These are phyloP conservation scores for Macaria liturata DNA, from an alignment of 2,888 invertebrate species.

Conservation along the genomic window DNA sequence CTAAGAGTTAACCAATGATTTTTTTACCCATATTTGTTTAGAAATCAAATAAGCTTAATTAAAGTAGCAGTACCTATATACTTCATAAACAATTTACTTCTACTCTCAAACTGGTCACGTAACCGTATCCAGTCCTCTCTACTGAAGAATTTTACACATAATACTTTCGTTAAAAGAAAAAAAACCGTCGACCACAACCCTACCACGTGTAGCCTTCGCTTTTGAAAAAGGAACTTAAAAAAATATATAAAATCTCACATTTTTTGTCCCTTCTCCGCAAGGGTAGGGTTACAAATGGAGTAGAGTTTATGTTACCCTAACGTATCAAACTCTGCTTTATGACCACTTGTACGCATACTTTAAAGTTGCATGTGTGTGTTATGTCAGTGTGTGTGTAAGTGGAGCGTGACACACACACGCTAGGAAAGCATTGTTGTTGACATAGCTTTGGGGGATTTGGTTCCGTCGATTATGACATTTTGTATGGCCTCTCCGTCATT, in stretches of 20 bases:
- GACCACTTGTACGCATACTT: constrained; percentile 19
- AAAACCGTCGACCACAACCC: constrained; percentile 72
- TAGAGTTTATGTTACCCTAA: constrained; percentile 60
- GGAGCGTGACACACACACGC: constrained; percentile 59
- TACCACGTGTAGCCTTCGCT: constrained; percentile 76
- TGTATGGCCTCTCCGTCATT: constrained; percentile 23
- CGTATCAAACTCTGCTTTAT: constrained; percentile 41
- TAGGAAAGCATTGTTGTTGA: constrained; percentile 45
- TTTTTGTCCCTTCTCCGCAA: constrained; percentile 69
- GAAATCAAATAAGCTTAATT: too few relatives aligned
- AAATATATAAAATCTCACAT: constrained; percentile 62
- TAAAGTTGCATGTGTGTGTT: constrained; percentile 21
- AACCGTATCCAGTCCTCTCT: constrained; percentile 57
- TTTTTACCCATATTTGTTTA: too few relatives aligned
- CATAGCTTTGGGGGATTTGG: constrained; percentile 42
- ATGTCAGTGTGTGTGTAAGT: constrained; percentile 43
- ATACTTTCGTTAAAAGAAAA: constrained; percentile 69
- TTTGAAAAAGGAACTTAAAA: constrained; percentile 65
- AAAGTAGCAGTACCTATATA: too few relatives aligned
- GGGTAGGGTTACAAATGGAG: constrained; percentile 77
- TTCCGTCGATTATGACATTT: constrained; percentile 36
- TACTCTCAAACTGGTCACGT: background rate
- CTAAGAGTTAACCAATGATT: too few relatives aligned
- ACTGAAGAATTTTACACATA: constrained; percentile 70
- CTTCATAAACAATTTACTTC: too few relatives aligned